Evolutionary conservation across 2,797 vertebrate genomes (phyloP).

Genomic region (Bovichtus diacanthus): DNA sequence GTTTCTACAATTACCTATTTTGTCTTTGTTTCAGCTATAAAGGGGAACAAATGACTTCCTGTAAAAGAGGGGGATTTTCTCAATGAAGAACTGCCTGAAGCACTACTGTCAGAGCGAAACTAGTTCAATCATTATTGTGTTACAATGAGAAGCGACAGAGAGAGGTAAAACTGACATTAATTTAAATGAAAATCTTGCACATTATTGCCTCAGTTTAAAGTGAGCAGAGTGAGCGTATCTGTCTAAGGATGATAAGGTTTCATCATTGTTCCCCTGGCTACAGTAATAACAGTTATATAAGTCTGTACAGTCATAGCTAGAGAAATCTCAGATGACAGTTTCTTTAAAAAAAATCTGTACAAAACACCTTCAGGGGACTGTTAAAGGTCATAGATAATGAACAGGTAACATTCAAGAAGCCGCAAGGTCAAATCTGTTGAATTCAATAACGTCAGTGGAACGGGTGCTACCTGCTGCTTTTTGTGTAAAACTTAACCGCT

Average conservation of each 20-base stretch:
- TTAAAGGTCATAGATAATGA: background rate
- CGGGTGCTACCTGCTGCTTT: conserved; percentile 9
- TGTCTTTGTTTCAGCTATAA: background rate
- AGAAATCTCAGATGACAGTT: background rate
- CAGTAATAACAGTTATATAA: conserved; percentile 20
- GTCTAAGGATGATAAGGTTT: conserved; percentile 19
- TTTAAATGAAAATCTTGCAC: conserved; percentile 25
- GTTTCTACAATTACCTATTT: background rate
- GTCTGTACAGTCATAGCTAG: background rate
- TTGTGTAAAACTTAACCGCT: conserved; percentile 4
- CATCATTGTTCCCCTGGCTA: conserved; percentile 16
- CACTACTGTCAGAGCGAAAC: background rate
- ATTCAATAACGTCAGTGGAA: background rate
- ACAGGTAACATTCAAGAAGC: background rate
- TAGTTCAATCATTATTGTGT: conserved; percentile 7
- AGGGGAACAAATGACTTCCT: conserved; percentile 9
- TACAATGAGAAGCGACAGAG: background rate
- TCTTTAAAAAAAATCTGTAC: background rate
- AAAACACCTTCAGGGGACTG: background rate
- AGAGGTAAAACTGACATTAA: background rate
- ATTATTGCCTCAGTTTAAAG: conserved; percentile 39
- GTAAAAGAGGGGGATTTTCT: background rate
- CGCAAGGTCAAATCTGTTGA: background rate
- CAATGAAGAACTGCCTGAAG: background rate
- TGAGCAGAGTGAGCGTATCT: conserved; percentile 7